Evolutionary conservation across 2,888 invertebrate genomes (phyloP).

Genomic region (Eristalis tenax): DNA sequence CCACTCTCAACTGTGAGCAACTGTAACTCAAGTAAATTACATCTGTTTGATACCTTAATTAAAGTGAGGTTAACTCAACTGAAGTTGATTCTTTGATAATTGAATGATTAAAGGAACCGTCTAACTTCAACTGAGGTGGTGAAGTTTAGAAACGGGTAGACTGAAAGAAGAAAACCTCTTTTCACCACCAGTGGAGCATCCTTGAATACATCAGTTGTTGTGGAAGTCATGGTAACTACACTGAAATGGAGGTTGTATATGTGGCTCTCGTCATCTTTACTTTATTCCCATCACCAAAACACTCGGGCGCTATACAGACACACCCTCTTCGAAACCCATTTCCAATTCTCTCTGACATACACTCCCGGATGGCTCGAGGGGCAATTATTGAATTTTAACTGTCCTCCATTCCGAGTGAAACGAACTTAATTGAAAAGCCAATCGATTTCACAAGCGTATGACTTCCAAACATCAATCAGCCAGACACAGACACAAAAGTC

Average conservation of each 20-base stretch:
- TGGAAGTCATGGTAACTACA: background rate
- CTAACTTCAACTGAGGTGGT: background rate
- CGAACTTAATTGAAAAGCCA: background rate
- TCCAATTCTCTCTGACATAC: background rate
- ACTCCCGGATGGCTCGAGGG: background rate
- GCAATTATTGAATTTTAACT: background rate
- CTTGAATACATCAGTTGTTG: background rate
- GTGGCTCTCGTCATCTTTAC: too few species aligned
- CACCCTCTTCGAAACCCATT: background rate
- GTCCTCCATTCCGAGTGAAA: background rate
- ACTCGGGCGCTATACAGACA: too few species aligned
- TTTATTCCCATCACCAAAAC: too few species aligned
- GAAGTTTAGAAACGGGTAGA: background rate
- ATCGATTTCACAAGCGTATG: background rate
- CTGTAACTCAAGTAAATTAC: background rate
- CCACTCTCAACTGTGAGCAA: background rate
- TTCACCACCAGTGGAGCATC: background rate
- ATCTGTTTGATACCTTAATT: background rate
- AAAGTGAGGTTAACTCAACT: background rate
- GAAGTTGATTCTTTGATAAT: slow-evolving; percentile 1
- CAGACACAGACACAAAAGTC: background rate
- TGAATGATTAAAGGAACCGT: background rate
- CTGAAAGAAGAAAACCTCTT: background rate
- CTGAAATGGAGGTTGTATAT: too few species aligned
- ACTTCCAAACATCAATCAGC: background rate